These are phyloP conservation scores for Illadopsis cleaveri DNA, from an alignment of 2,113 vertebrate genomes.

Conservation along the genomic window DNA sequence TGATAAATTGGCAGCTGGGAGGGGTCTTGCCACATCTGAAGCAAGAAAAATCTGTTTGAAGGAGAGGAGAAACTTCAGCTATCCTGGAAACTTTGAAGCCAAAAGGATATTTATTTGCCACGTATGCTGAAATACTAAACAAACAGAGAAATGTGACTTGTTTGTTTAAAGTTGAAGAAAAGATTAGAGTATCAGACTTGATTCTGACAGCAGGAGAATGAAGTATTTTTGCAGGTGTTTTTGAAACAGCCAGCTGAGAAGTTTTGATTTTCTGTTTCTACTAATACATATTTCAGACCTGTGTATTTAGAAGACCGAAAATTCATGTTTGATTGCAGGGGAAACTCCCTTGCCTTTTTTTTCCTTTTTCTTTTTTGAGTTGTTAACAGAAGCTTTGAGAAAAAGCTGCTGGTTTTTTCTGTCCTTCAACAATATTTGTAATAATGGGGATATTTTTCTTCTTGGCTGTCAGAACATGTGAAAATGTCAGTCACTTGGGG, in stretches of 20 bases:
- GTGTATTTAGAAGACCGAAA: conserved; percentile 4
- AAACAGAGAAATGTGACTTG: conserved; percentile 34
- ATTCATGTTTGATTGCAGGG: neutral
- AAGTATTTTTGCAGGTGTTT: conserved; percentile 14
- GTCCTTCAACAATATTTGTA: neutral
- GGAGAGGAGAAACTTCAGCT: neutral
- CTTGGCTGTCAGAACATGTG: neutral
- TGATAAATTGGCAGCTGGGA: neutral
- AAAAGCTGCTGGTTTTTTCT: neutral
- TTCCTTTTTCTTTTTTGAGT: neutral
- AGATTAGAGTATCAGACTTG: conserved; percentile 18
- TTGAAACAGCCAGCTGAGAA: conserved; percentile 34
- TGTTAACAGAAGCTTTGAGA: neutral
- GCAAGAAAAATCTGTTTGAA: neutral
- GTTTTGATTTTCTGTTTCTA: conserved; percentile 48
- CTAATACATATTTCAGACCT: neutral
- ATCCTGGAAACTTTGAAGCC: conserved; percentile 30
- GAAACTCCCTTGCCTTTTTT: neutral
- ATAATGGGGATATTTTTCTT: neutral
- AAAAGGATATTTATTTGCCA: conserved; percentile 55
- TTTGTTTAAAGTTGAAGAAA: conserved; percentile 48
- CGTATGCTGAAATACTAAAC: conserved; percentile 24
- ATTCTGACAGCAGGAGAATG: neutral
- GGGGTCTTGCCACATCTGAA: neutral
- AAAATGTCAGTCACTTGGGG: neutral